Conservation (phyloP, 2,113 vertebrate genomes). For the Cranoglanis bouderius region DNA sequence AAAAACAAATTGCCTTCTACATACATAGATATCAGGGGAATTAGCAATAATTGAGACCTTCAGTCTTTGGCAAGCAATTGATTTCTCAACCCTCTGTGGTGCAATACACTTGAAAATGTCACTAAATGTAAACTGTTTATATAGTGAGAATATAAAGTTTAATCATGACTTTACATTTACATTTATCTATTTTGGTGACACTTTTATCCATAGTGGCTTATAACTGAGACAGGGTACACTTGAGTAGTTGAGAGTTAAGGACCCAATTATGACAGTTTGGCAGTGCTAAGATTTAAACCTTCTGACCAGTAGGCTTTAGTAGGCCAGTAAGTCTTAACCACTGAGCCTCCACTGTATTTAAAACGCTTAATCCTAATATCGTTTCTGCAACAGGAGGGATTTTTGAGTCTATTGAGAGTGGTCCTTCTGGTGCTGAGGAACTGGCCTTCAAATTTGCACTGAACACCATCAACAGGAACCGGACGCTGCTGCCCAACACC, state of each 20-base stretch:
- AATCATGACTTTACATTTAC: not conserved
- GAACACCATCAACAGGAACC: constrained; percentile 99
- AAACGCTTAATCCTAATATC: constrained; percentile 43
- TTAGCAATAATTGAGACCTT: not conserved
- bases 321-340: not conserved
- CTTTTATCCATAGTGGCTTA: not conserved
- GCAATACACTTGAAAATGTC: not conserved
- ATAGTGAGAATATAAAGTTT: not conserved
- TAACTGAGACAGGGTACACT: not conserved
- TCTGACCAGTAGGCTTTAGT: not conserved
- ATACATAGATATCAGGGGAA: not conserved
- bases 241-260: not conserved
- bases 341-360: not conserved
- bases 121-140: not conserved
- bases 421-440: constrained; percentile 96
- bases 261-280: not conserved
- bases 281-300: not conserved
- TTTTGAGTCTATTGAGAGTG: constrained; percentile 97
- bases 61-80: not conserved
- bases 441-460: constrained; percentile 98
- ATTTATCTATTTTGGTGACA: not conserved
- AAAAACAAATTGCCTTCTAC: not conserved
- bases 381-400: constrained; percentile 82
- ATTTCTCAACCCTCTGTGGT: not conserved
- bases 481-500: constrained; percentile 95